These are phyloP conservation scores for Trichoplax adhaerens DNA, from an alignment of 37 sponge, comb jelly and placozoan species.

Conservation along the genomic window DNA sequence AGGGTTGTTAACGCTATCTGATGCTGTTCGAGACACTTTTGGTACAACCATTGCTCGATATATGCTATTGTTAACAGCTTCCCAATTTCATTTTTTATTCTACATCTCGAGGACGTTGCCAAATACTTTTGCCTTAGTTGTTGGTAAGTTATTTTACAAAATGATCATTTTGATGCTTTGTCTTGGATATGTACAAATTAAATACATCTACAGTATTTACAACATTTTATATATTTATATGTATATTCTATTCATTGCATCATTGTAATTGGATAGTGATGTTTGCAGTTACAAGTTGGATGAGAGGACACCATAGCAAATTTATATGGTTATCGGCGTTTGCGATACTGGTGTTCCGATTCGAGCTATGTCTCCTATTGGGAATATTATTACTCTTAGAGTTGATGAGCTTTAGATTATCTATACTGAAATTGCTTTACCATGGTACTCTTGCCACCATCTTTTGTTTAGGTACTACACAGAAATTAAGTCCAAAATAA, in stretches of 20 bases:
- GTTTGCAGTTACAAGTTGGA: conserved; percentile 38
- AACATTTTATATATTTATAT: background rate
- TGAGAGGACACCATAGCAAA: conserved; percentile 26
- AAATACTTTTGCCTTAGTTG: conserved; percentile 82
- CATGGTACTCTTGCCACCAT: no score
- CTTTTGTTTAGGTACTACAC: no score
- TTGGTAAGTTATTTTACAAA: conserved; percentile 20
- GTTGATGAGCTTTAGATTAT: conserved; percentile 18
- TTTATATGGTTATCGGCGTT: conserved; percentile 56
- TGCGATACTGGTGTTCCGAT: conserved; percentile 66
- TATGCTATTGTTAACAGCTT: conserved; percentile 36
- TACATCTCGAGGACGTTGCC: conserved; percentile 90
- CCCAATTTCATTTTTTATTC: conserved; percentile 95
- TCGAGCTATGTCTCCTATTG: conserved; percentile 50
- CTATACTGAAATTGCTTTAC: background rate
- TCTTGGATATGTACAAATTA: no score
- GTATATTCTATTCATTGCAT: background rate
- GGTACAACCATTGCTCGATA: conserved; percentile 8
- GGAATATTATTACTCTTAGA: conserved; percentile 55
- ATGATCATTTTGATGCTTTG: no score
- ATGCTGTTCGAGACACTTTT: background rate
- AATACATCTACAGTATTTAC: no score
- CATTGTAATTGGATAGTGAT: conserved; percentile 26
- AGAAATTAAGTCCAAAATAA: no score
- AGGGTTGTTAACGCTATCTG: background rate